phyloP scores from a whole-genome alignment of 2,888 invertebrate genomes.

The Bembecia ichneumoniformis region DNA sequence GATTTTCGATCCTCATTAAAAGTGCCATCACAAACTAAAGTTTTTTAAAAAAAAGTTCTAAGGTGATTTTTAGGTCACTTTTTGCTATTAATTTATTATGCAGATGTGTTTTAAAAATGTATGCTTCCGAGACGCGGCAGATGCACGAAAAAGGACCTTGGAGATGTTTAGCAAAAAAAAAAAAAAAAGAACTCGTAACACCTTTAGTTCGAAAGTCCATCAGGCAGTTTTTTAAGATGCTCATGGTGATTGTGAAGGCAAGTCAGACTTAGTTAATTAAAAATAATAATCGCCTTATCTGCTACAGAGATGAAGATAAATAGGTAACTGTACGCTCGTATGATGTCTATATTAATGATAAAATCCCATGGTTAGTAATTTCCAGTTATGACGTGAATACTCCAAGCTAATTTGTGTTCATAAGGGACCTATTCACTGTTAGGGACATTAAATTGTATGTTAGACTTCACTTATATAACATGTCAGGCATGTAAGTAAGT shows the following conservation, averaged over 20 bases:
- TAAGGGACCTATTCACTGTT: too few relatives aligned
- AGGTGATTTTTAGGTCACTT: conserved; percentile 58
- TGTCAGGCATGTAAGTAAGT: too few relatives aligned
- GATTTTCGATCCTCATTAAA: neutral
- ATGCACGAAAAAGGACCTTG: conserved; percentile 55
- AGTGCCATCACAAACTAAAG: neutral
- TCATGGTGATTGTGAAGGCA: neutral
- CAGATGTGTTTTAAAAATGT: conserved; percentile 60
- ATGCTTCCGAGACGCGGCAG: conserved; percentile 52
- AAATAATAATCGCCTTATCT: neutral
- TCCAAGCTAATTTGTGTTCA: too few relatives aligned
- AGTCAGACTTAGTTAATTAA: neutral
- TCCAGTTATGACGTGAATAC: too few relatives aligned
- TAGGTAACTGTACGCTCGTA: neutral
- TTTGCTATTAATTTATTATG: conserved; percentile 67
- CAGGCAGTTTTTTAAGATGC: conserved; percentile 27
- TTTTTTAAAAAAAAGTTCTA: conserved; percentile 15
- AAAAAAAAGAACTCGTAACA: conserved; percentile 21
- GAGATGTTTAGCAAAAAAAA: conserved; percentile 52
- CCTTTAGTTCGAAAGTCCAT: conserved; percentile 42
- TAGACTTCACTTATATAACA: too few relatives aligned
- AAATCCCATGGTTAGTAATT: neutral
- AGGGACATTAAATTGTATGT: too few relatives aligned
- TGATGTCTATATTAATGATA: neutral
- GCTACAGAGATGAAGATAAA: neutral